These are phyloP conservation scores for Illadopsis cleaveri DNA, from an alignment of 2,113 vertebrate species.

Conservation along the genomic window DNA sequence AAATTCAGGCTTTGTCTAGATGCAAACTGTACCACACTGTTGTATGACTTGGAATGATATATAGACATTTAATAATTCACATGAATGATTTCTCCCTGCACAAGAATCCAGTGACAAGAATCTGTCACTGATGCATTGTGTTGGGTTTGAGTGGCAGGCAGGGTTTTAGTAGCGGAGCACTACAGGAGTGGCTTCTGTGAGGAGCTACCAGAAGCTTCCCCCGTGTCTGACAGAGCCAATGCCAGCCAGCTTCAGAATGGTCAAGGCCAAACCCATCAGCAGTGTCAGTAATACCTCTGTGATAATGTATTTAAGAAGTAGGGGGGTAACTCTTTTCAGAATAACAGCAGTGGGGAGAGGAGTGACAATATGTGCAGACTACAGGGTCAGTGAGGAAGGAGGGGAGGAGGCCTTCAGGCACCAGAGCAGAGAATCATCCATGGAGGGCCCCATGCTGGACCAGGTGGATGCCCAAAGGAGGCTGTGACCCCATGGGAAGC, in stretches of 20 bases:
- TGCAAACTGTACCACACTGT: not conserved
- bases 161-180: not conserved
- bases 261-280: not conserved
- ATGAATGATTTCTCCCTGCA: not conserved
- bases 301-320: not conserved
- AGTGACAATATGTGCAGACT: not conserved
- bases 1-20: not conserved
- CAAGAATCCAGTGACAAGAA: not conserved
- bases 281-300: not conserved
- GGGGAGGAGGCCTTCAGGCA: not conserved
- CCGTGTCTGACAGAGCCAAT: not conserved
- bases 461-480: not conserved
- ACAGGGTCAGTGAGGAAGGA: not conserved
- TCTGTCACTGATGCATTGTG: not conserved
- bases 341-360: not conserved
- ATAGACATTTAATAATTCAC: not conserved
- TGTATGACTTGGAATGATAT: not conserved
- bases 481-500: not conserved
- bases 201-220: not conserved
- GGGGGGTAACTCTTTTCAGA: not conserved
- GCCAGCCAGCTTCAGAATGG: not conserved
- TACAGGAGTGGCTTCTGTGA: not conserved
- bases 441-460: not conserved
- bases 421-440: not conserved
- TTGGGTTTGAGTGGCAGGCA: not conserved